Percentiles rank a stretch among this genome's conserved stretches.
These are phyloP conservation scores for Reticulitermes speratus DNA, from an alignment of 1,140 invertebrate genomes.

Conservation along the genomic window DNA sequence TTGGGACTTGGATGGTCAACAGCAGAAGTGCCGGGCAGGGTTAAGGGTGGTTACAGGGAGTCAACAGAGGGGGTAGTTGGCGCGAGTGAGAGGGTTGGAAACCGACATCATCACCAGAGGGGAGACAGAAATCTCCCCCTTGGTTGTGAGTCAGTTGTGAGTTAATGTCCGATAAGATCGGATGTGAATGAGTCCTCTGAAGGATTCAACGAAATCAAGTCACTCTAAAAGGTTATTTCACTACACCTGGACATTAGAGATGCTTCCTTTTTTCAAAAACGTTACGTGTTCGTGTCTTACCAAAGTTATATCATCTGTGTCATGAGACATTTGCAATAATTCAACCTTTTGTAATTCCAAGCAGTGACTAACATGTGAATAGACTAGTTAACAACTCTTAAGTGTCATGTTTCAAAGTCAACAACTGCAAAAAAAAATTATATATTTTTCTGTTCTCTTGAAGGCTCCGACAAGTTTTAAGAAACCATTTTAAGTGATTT, in stretches of 20 bases:
- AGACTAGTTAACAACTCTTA: too few relatives aligned
- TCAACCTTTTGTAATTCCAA: background rate
- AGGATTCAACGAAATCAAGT: background rate
- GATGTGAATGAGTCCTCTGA: background rate
- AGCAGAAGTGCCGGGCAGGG: too few relatives aligned
- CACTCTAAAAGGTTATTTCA: background rate
- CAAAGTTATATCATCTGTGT: background rate
- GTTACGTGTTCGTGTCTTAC: too few relatives aligned
- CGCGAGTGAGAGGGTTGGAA: background rate
- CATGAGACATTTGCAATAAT: background rate
- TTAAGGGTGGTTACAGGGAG: background rate
- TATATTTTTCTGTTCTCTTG: too few relatives aligned
- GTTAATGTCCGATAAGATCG: background rate
- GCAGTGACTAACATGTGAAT: background rate
- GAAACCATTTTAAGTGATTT: too few relatives aligned
- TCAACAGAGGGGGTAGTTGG: background rate
- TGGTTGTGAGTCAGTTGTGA: constrained; percentile 9
- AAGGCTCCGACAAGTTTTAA: too few relatives aligned
- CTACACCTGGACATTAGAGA: background rate
- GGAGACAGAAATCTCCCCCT: background rate
- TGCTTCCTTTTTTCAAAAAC: background rate
- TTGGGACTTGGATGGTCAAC: background rate
- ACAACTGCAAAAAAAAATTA: too few relatives aligned
- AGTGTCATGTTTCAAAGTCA: too few relatives aligned
- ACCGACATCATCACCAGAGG: background rate